Conservation (phyloP, 2,113 vertebrate species). For the Fulmarus glacialis region DNA sequence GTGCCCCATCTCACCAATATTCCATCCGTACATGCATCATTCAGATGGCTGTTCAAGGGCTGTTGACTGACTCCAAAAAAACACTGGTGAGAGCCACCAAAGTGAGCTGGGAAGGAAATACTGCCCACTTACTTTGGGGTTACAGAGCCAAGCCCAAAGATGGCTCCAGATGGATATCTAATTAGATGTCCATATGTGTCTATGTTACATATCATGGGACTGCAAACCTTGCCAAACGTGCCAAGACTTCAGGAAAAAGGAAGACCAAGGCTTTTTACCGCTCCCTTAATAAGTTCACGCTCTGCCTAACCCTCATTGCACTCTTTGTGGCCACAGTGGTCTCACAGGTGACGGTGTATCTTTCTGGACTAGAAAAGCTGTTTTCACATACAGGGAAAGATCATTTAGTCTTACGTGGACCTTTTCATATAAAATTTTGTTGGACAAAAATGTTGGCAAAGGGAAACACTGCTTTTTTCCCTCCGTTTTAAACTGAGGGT, state of each 20-base stretch:
- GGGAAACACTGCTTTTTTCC: neutral
- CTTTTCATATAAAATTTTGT: neutral
- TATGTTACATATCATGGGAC: neutral
- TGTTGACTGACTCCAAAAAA: neutral
- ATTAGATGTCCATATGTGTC: neutral
- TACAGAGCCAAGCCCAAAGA: neutral
- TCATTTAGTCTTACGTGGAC: neutral
- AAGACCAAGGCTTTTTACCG: neutral
- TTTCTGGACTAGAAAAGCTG: neutral
- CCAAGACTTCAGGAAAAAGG: neutral
- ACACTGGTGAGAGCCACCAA: neutral
- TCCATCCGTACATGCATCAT: neutral
- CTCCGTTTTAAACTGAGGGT: fast-evolving
- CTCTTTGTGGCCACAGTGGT: neutral
- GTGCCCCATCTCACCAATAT: neutral
- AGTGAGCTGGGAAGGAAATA: neutral
- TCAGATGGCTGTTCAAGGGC: neutral
- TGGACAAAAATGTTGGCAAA: neutral
- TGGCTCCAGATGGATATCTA: neutral
- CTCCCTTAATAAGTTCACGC: neutral
- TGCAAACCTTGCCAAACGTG: neutral
- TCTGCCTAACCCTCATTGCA: neutral
- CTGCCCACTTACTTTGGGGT: neutral
- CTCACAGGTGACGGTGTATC: neutral
- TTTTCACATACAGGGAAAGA: neutral